A percentile compares a stretch with the other conserved stretches of the same genome.
Evolutionary conservation across 2,888 invertebrate species (phyloP).

Genomic region (Gymnocheta viridis): DNA sequence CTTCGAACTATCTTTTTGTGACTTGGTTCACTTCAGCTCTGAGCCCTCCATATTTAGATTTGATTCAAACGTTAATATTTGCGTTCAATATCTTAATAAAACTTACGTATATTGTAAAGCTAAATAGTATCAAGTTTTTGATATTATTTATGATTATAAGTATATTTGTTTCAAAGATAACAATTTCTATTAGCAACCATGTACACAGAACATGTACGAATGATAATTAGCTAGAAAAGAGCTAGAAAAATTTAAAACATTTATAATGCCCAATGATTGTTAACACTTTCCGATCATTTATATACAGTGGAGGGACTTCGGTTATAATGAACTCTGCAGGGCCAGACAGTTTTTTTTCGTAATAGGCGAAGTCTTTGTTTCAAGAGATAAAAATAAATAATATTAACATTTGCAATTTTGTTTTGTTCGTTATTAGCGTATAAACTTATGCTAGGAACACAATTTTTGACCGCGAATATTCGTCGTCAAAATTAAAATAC

Average conservation of each 20-base stretch:
- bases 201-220: not conserved
- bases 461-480: no score
- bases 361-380: no score
- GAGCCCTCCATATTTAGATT: slow-evolving; percentile 36
- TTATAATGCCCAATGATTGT: not conserved
- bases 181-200: slow-evolving; percentile 9
- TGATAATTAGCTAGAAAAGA: not conserved
- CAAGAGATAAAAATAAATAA: no score
- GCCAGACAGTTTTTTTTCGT: no score
- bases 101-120: not conserved
- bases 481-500: no score
- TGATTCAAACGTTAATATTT: slow-evolving; percentile 1
- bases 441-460: no score
- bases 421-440: no score
- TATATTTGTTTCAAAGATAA: slow-evolving; percentile 52
- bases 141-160: slow-evolving; percentile 33
- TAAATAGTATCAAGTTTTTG: slow-evolving; percentile 18
- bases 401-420: no score
- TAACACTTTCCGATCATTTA: not conserved
- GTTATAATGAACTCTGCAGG: no score
- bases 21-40: no score
- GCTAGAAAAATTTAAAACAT: not conserved
- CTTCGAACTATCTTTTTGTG: no score
- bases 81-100: not conserved
- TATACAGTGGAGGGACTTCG: no score